Evolutionary conservation across 2,888 invertebrate species (phyloP), one percentile per base, ranked within the genome.

Genomic region (Caenorhabditis sp.): DNA sequence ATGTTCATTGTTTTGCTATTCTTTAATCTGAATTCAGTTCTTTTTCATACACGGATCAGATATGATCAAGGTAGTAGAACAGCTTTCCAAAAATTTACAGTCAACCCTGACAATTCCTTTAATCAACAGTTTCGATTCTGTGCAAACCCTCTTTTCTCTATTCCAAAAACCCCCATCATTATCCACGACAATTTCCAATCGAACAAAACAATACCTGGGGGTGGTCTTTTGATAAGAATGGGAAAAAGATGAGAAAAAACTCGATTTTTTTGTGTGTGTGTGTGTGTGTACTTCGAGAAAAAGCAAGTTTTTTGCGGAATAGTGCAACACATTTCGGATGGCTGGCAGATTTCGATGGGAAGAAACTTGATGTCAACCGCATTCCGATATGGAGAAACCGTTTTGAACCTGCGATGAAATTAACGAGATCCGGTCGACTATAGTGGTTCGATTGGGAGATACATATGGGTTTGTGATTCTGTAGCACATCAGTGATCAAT

Each of bases 221-320:
- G 43, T 43, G 43, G 43, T 43, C 43, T 43, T 17, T 10, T 43
- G 43, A 43, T 43, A 43, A 43, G 43, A 31, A 7, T 7, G 31
- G 10, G 31, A 31, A 4, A 43, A n/a, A n/a, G n/a, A n/a, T n/a
- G n/a, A n/a, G n/a, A n/a, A n/a, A 43, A 43, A 43, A 43, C 43
- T 3, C 43, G 43, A 43, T 43, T 43, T 43, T 43, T 43, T n/a
- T n/a, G n/a, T n/a, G n/a, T n/a, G n/a, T n/a, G n/a, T n/a, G n/a
- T n/a, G n/a, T n/a, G n/a, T 43, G 43, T 43, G 43, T 43, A 43
- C 43, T 43, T 43, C 43, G 43, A 43, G 43, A 43, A 43, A 43
- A 43, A 43, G 43, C 43, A 43, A 43, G 43, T 43, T 43, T 43
- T 43, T 43, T 31, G 31, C 31, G 12, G 43, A 17, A 43, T 7